Percentiles rank a stretch among this genome's conserved stretches.
Conservation (phyloP, 2,113 vertebrate genomes). For the Tetrax tetrax region DNA sequence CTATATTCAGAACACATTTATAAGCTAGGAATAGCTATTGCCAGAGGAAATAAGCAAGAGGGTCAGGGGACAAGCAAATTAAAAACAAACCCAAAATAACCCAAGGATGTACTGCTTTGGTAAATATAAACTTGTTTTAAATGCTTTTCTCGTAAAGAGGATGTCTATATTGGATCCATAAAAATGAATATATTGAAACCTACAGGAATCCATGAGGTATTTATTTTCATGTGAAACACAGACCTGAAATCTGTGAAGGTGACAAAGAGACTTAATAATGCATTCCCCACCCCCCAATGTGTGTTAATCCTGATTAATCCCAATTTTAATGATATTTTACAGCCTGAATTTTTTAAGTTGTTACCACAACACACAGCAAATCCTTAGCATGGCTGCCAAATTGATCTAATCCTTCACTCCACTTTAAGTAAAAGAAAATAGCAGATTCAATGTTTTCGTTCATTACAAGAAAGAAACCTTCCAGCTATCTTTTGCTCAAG, state of each 20-base stretch:
- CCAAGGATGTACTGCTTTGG: constrained; percentile 28
- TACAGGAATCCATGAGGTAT: neutral
- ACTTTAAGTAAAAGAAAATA: neutral
- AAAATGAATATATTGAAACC: neutral
- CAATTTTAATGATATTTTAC: constrained; percentile 55
- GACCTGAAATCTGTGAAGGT: neutral
- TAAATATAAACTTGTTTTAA: constrained; percentile 34
- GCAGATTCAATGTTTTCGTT: neutral
- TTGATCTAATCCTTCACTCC: constrained; percentile 10
- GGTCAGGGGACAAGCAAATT: constrained; percentile 50
- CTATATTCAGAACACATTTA: neutral
- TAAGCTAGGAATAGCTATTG: constrained; percentile 14
- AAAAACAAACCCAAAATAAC: constrained; percentile 65
- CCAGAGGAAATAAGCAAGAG: constrained; percentile 56
- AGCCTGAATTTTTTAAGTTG: constrained; percentile 28
- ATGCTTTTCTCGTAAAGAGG: neutral
- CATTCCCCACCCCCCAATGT: constrained; percentile 57
- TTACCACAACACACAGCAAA: constrained; percentile 62
- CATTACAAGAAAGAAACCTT: neutral
- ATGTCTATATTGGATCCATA: constrained; percentile 31
- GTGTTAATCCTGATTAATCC: constrained; percentile 64
- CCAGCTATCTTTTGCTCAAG: neutral
- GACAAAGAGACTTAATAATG: constrained; percentile 15
- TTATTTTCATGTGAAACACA: constrained; percentile 13
- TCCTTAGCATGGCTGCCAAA: constrained; percentile 7